Evolutionary conservation across 2,797 vertebrate genomes (phyloP).

Genomic region (Rhinichthys osculus): DNA sequence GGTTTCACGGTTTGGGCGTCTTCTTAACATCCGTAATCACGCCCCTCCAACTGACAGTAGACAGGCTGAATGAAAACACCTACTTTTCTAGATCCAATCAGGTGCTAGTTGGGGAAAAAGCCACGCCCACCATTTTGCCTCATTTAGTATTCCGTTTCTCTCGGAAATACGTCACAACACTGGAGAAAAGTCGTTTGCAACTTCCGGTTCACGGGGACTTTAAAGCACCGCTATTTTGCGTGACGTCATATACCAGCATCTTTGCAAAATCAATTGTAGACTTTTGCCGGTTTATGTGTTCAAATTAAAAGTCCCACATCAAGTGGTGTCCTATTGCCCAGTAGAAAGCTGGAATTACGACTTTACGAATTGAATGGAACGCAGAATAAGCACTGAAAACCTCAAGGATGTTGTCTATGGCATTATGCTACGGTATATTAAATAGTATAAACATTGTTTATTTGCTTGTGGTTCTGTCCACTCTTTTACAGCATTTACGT

Average conservation of each 20-base stretch:
- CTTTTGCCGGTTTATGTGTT: background rate
- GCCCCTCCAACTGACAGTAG: no score
- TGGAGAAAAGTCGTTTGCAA: no score
- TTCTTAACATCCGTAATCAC: no score
- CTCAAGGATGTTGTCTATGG: background rate
- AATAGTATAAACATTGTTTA: background rate
- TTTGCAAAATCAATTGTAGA: background rate
- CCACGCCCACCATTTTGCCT: no score
- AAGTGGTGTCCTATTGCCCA: constrained; percentile 1
- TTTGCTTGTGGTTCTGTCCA: background rate
- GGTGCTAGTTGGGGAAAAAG: no score
- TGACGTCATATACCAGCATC: background rate
- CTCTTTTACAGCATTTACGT: background rate
- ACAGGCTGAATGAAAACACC: no score
- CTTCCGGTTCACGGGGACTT: no score
- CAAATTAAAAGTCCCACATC: background rate
- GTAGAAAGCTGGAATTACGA: background rate
- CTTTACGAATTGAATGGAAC: background rate
- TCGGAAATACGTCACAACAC: no score
- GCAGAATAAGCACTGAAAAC: background rate
- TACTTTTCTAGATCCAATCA: no score
- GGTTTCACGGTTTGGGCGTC: no score
- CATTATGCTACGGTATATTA: background rate
- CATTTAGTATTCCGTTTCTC: no score
- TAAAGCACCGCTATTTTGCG: background rate